Evolutionary conservation across 2,888 invertebrate genomes (phyloP).

Genomic region (Chloroclystis v-ata): DNA sequence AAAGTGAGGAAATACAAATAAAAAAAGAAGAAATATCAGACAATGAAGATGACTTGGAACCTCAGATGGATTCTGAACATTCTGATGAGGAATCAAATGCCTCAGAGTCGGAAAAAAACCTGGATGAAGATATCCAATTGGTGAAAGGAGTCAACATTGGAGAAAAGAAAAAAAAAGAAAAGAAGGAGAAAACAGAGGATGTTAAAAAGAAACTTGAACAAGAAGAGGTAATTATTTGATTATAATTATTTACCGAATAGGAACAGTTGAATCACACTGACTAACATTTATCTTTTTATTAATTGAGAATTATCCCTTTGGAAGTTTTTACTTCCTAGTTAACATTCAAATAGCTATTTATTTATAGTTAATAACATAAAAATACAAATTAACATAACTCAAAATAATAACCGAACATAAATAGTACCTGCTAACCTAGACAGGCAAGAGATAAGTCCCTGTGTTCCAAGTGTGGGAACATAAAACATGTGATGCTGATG

Average conservation of each 20-base stretch:
- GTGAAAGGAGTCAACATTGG: slow-evolving; percentile 64
- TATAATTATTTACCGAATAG: not conserved
- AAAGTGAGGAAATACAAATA: slow-evolving; percentile 37
- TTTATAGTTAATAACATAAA: too few species aligned
- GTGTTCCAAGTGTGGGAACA: too few species aligned
- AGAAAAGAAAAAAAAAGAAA: slow-evolving; percentile 60
- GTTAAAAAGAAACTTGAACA: slow-evolving; percentile 68
- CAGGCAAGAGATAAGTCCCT: too few species aligned
- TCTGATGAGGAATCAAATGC: slow-evolving; percentile 24
- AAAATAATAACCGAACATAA: too few species aligned
- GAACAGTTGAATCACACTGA: too few species aligned
- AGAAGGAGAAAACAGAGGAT: slow-evolving; percentile 62
- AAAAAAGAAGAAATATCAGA: slow-evolving; percentile 42
- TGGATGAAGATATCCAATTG: slow-evolving; percentile 49
- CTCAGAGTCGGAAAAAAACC: slow-evolving; percentile 24
- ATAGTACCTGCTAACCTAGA: too few species aligned
- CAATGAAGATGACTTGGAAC: slow-evolving; percentile 40
- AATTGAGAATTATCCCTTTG: too few species aligned
- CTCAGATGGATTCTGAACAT: slow-evolving; percentile 8
- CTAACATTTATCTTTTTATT: too few species aligned
- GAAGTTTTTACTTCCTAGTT: too few species aligned
- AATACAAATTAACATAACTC: too few species aligned
- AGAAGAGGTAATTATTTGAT: slow-evolving; percentile 67
- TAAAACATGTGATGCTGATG: too few species aligned
- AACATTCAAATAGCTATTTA: too few species aligned